A percentile compares a stretch with the other conserved stretches of the same genome.
phyloP scores from a whole-genome alignment of 2,113 vertebrate genomes.

The Ariopsis seemanni region DNA sequence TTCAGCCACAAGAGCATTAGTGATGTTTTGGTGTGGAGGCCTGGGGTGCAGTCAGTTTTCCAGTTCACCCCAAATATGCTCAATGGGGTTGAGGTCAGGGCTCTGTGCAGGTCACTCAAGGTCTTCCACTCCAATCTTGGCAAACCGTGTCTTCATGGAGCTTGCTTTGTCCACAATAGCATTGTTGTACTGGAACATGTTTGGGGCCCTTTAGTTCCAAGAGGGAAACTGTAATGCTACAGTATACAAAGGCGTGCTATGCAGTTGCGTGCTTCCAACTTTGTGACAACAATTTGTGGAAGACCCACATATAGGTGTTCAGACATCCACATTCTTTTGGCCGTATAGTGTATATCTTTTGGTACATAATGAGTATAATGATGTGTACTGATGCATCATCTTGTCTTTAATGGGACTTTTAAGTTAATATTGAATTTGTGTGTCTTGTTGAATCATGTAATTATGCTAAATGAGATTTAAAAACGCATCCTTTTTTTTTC shows the following conservation, averaged over 20 bases:
- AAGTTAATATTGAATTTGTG: not conserved
- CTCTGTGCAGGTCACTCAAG: not conserved
- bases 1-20: not conserved
- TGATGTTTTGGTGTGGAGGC: not conserved
- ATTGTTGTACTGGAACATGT: not conserved
- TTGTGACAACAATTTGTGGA: not conserved
- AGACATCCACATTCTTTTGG: not conserved
- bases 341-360: not conserved
- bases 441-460: not conserved
- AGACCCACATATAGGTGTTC: not conserved
- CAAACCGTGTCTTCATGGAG: not conserved
- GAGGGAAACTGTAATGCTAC: not conserved
- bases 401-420: not conserved
- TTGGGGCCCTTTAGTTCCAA: not conserved
- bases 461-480: not conserved
- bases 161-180: not conserved
- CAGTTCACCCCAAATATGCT: not conserved
- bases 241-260: too few species aligned
- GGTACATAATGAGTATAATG: not conserved
- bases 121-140: not conserved
- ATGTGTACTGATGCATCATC: not conserved
- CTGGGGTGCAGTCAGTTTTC: not conserved
- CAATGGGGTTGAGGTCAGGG: not conserved
- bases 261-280: not conserved
- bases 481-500: not conserved